A percentile compares a stretch with the other conserved stretches of the same genome.
phyloP scores from a whole-genome alignment of 2,113 vertebrate species.

The Prinia subflava region DNA sequence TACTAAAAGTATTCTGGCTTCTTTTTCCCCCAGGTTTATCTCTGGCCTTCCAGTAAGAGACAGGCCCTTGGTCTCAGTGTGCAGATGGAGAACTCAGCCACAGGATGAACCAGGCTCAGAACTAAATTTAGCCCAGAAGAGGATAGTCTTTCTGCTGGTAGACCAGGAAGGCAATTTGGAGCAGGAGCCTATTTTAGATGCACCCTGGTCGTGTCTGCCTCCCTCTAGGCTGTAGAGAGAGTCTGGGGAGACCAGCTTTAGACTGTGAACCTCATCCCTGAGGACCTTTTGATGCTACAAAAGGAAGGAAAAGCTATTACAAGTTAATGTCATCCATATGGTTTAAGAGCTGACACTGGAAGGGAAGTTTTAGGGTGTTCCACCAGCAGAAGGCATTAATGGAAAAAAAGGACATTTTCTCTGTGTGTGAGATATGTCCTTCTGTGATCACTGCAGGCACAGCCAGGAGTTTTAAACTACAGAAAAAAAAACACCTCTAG shows the following conservation, averaged over 20 bases:
- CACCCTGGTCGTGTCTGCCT: neutral
- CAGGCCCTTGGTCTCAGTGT: neutral
- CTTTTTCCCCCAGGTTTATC: neutral
- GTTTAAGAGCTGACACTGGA: neutral
- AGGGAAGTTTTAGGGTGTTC: neutral
- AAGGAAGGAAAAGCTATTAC: conserved; percentile 16
- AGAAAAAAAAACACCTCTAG: neutral
- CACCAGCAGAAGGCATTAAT: neutral
- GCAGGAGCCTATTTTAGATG: neutral
- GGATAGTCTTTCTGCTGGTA: neutral
- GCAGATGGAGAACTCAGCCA: neutral
- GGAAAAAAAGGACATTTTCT: neutral
- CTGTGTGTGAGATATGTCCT: neutral
- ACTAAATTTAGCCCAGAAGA: neutral
- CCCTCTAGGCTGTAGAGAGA: neutral
- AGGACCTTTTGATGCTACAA: neutral
- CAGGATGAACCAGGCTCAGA: neutral
- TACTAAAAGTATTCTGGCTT: neutral
- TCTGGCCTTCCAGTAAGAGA: neutral
- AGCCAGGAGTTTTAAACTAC: neutral
- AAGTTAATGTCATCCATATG: conserved; percentile 13
- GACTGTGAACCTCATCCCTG: neutral
- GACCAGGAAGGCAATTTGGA: neutral
- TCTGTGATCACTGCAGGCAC: neutral
- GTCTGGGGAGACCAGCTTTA: neutral